Evolutionary conservation across 53 echinoderm and acorn worm genomes (phyloP).

Genomic region (Paracentrotus lividus): DNA sequence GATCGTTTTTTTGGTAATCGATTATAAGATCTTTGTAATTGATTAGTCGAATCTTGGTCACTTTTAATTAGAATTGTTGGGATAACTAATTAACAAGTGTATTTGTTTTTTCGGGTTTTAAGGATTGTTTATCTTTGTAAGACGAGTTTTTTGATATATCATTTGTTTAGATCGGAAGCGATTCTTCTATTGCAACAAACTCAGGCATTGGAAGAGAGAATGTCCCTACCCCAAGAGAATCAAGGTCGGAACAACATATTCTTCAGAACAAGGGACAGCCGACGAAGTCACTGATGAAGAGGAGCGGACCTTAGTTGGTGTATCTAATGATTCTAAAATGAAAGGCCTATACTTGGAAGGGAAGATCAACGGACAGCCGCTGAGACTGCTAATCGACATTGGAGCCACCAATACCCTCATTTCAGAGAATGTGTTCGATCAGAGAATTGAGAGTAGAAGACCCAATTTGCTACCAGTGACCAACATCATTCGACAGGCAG

Average conservation of each 20-base stretch:
- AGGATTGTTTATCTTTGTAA: too few species aligned
- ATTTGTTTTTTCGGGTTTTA: too few species aligned
- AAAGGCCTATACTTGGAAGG: background rate
- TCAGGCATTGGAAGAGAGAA: background rate
- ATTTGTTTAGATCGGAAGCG: too few species aligned
- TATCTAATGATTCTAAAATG: background rate
- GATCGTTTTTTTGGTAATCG: too few species aligned
- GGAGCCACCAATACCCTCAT: slow-evolving; percentile 1
- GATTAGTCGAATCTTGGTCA: too few species aligned
- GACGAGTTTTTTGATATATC: too few species aligned
- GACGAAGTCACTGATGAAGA: background rate
- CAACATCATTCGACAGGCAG: background rate
- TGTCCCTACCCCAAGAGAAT: background rate
- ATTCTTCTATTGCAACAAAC: too few species aligned
- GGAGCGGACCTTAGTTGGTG: background rate
- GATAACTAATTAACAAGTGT: too few species aligned
- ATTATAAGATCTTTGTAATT: too few species aligned
- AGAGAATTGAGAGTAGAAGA: background rate
- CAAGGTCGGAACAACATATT: background rate
- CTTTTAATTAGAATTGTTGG: too few species aligned
- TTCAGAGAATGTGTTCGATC: background rate
- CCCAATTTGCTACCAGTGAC: background rate
- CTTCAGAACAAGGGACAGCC: background rate
- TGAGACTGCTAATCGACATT: background rate
- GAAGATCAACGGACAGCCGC: background rate